phyloP scores from a whole-genome alignment of 30 jellyfish, hydroid and myxozoan genomes.

The Chironex yamaguchii region DNA sequence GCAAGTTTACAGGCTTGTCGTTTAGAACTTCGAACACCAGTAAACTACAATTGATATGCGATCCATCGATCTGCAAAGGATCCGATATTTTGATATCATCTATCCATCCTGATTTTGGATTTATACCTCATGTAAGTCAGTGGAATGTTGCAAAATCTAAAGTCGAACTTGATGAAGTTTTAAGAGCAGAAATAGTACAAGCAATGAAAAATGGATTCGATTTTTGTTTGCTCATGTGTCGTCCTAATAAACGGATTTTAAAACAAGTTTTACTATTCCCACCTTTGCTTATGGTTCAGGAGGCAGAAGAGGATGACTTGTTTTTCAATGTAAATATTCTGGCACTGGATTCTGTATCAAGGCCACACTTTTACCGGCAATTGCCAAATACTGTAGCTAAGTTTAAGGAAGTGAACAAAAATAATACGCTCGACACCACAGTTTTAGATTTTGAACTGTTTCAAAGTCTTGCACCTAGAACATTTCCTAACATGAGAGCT shows the following conservation, averaged over 20 bases:
- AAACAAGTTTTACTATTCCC: conserved; percentile 91
- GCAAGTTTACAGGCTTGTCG: conserved; percentile 69
- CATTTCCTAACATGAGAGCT: conserved; percentile 97
- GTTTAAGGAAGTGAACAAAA: conserved; percentile 41
- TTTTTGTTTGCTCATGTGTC: conserved; percentile 81
- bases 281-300: conserved; percentile 54
- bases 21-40: conserved; percentile 56
- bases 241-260: conserved; percentile 37
- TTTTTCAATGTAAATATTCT: conserved; percentile 75
- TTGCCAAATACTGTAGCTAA: conserved; percentile 78
- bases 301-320: conserved; percentile 16
- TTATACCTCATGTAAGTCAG: conserved; percentile 71
- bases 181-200: conserved; percentile 39
- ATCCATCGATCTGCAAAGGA: conserved; percentile 72
- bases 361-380: conserved; percentile 93
- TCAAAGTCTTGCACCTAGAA: conserved; percentile 97
- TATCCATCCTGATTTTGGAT: conserved; percentile 65
- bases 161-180: conserved; percentile 52
- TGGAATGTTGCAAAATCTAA: conserved; percentile 75
- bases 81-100: conserved; percentile 62
- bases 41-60: conserved; percentile 66
- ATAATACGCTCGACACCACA: background rate
- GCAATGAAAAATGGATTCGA: conserved; percentile 62
- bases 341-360: conserved; percentile 91
- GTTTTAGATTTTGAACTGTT: conserved; percentile 87